A percentile compares a stretch with the other conserved stretches of the same genome.
phyloP scores from a whole-genome alignment of 2,888 invertebrate species.

The Uloborus plumipes region DNA sequence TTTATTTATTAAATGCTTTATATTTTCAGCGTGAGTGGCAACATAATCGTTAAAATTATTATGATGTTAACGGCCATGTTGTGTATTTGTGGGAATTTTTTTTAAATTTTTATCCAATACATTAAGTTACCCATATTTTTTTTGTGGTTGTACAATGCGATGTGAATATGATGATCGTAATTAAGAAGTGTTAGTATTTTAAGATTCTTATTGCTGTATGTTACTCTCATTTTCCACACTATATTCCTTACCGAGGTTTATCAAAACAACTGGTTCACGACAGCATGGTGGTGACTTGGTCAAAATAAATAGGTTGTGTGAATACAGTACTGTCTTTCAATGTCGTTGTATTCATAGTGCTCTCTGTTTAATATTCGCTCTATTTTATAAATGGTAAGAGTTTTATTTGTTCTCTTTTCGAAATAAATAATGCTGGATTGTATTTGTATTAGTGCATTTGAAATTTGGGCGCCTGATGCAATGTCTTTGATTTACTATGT shows the following conservation, averaged over 20 bases:
- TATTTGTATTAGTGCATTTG: background rate
- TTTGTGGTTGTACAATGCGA: slow-evolving; percentile 6
- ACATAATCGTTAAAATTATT: slow-evolving; percentile 43
- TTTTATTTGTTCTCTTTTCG: background rate
- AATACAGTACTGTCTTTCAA: slow-evolving; percentile 24
- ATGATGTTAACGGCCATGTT: slow-evolving; percentile 61
- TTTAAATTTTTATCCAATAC: slow-evolving; percentile 48
- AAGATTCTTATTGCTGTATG: slow-evolving; percentile 15
- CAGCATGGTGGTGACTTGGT: slow-evolving; percentile 62
- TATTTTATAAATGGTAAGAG: background rate
- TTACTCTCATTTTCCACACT: slow-evolving; percentile 17
- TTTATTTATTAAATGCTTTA: no score
- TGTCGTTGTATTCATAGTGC: slow-evolving; percentile 34
- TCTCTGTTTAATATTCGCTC: background rate
- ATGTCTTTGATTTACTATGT: background rate
- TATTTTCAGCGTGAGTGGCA: slow-evolving; percentile 17
- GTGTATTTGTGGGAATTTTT: slow-evolving; percentile 50
- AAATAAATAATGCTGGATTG: background rate
- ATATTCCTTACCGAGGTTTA: slow-evolving; percentile 34
- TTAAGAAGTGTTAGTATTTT: slow-evolving; percentile 6
- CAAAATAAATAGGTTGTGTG: slow-evolving; percentile 63
- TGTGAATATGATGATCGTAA: background rate
- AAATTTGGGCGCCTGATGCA: background rate
- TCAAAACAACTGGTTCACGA: slow-evolving; percentile 63
- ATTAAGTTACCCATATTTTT: slow-evolving; percentile 19